phyloP scores from a whole-genome alignment of 2,113 vertebrate species.

The Apistogramma diplotaenia region DNA sequence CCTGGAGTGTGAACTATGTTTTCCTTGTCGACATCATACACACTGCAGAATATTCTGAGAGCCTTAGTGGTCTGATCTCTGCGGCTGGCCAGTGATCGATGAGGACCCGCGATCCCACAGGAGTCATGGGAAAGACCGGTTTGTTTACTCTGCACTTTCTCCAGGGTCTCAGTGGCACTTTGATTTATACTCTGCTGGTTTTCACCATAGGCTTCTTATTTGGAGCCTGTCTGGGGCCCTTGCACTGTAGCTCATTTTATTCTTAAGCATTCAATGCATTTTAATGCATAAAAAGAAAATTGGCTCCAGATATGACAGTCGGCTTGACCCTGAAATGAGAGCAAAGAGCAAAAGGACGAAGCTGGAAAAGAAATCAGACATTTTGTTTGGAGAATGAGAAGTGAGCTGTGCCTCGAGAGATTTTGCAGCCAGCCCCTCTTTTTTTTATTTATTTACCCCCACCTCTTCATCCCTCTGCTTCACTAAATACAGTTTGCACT shows the following conservation, averaged over 20 bases:
- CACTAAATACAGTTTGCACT: conserved; percentile 50
- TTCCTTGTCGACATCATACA: conserved; percentile 15
- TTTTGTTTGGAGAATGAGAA: conserved; percentile 61
- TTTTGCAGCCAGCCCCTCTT: conserved; percentile 44
- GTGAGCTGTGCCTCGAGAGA: conserved; percentile 38
- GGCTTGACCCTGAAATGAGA: conserved; percentile 45
- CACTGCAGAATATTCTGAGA: conserved; percentile 43
- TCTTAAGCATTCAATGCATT: conserved; percentile 54
- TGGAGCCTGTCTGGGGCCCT: conserved; percentile 9
- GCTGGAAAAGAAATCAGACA: conserved; percentile 57
- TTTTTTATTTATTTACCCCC: too few species aligned
- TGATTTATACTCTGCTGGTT: conserved; percentile 70
- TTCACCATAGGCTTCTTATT: conserved; percentile 50
- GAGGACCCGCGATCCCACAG: conserved; percentile 53
- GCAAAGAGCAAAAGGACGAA: conserved; percentile 29
- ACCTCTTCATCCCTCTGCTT: conserved; percentile 31
- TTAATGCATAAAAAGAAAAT: conserved; percentile 52
- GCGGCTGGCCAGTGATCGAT: conserved; percentile 65
- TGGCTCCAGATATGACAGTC: conserved; percentile 47
- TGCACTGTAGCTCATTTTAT: conserved; percentile 36
- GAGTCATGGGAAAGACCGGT: conserved; percentile 69
- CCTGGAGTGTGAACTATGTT: conserved; percentile 29
- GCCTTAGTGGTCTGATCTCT: conserved; percentile 39
- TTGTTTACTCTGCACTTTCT: conserved; percentile 79
- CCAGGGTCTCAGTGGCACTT: conserved; percentile 62